Evolutionary conservation across 1,140 invertebrate genomes (phyloP), one percentile per base, ranked within the genome.

Genomic region (Magallana angulata): DNA sequence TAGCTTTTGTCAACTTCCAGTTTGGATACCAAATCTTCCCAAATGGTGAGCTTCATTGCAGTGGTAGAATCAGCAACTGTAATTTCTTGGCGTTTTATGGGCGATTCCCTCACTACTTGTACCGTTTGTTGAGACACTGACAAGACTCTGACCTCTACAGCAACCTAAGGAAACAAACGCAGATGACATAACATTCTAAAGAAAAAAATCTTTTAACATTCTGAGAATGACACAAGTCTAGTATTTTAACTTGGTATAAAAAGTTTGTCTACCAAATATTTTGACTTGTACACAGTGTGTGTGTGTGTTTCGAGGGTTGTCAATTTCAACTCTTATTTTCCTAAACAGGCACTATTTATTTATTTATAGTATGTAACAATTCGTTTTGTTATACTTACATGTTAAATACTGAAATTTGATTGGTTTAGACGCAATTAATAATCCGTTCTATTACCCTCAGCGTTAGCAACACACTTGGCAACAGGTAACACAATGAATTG

Each of bases 211-310:
- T 62, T 62, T 62, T 62, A 14, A 62, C 59, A 62, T 8, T 11
- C 59, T 62, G 59, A 62, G 9, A 62, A 62, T 62, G 59, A 62
- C 59, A n/a, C 59, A 62, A 62, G 59, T 62, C 5, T 62, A 14
- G 59, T 62, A 62, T 62, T 62, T 14, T 9, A 62, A 62, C 59
- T 62, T 62, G 59, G 59, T 62, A 62, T 62, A 62, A 62, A 62
- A 62, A 62, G 59, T 62, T 9, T 62, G 59, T 36, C 59, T 62
- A 62, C 59, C 9, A 16, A 62, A 62, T 62, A 62, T 62, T 62
- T 62, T 62, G 59, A 62, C 59, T 62, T 62, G 59, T 62, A 62
- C 12, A 62, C 59, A 62, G 59, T 62, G 59, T 62, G 59, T 62
- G 59, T 62, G 59, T 62, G 36, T 36, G 36, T 36, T 24, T 24